These are phyloP conservation scores for Patiria miniata DNA, from an alignment of 35 echinoderm and acorn worm genomes.

Conservation along the genomic window DNA sequence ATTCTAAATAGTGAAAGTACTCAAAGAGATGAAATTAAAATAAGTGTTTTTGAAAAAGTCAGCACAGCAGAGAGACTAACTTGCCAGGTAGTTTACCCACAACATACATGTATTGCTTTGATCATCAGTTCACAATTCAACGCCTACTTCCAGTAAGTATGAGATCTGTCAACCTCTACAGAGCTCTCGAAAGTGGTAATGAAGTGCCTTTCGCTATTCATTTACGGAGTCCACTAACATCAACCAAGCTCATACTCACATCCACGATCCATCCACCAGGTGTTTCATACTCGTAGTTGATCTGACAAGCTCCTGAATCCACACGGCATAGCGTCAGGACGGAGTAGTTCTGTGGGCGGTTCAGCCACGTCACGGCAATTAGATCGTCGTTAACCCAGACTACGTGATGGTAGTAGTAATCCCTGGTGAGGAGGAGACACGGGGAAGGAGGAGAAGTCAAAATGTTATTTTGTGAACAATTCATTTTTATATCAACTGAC, in stretches of 20 bases:
- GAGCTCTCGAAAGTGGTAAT: too few species aligned
- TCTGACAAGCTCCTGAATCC: constrained; percentile 50
- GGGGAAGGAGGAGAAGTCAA: background rate
- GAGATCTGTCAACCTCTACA: too few species aligned
- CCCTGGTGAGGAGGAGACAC: constrained; percentile 34
- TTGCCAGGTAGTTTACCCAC: too few species aligned
- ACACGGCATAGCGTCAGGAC: constrained; percentile 68
- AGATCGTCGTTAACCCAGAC: constrained; percentile 61
- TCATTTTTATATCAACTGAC: background rate
- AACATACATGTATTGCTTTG: too few species aligned
- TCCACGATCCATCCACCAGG: constrained; percentile 77
- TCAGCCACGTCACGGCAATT: constrained; percentile 76
- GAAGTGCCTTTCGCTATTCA: too few species aligned
- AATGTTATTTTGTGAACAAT: background rate
- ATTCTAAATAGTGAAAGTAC: too few species aligned
- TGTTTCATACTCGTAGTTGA: constrained; percentile 43
- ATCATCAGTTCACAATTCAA: too few species aligned
- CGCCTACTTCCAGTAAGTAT: too few species aligned
- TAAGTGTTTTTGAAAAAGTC: too few species aligned
- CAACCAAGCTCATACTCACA: constrained; percentile 46
- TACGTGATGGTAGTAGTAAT: constrained; percentile 79
- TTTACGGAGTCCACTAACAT: too few species aligned
- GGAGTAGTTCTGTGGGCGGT: constrained; percentile 79
- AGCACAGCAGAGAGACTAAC: too few species aligned
- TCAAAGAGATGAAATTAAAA: too few species aligned